Base-by-base conservation (phyloP, 2,113 vertebrate genomes). In the Tachuris rubrigastra region DNA sequence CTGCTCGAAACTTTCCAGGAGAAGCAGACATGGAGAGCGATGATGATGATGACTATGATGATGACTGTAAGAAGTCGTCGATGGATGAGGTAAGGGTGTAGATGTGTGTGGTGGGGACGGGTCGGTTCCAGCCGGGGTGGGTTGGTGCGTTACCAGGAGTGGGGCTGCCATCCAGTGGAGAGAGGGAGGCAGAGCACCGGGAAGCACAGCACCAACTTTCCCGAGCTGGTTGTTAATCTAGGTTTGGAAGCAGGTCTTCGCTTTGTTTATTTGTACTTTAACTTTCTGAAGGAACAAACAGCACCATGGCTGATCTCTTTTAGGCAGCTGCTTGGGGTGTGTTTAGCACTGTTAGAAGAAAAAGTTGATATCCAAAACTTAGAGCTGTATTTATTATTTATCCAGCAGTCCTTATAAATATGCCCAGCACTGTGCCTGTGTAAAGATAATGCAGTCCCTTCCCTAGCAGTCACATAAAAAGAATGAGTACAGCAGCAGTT, bases 51-150 rank as follows among this genome's bases (percentile, higher is more conserved):
- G 99, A 99, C 4, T 98, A 99, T 1, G 99, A 99, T 10, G 99
- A 99, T 42, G 99, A 99, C 21, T 99, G 98, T 98, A 99, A 99
- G 97, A 99, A 99, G 93, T 99, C 99, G 65, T 99, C 98, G 12
- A 99, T 99, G 98, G 99, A 99, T 84, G 99, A 99, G 98, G 99
- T 99, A 94, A 81, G 98, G 50, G 23, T 8, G 4, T 24, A 42
- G 30, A 35, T 78, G 62, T 6, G 35, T 33, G 50, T 47, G 46
- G 28, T 14, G 23, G 41, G n/a, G 8, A 16, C 22, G n/a, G 63
- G 37, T 14, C 0, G 12, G 8, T 47, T 87, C 24, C 47, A 14
- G 53, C 20, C 11, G 49, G 44, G 24, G 55, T 12, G 56, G 41
- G 47, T 33, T 77, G n/a, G 19, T 3, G 39, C 3, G 5, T 85